Base-by-base conservation (phyloP, 2,797 vertebrate species). In the Hemibagrus guttatus region DNA sequence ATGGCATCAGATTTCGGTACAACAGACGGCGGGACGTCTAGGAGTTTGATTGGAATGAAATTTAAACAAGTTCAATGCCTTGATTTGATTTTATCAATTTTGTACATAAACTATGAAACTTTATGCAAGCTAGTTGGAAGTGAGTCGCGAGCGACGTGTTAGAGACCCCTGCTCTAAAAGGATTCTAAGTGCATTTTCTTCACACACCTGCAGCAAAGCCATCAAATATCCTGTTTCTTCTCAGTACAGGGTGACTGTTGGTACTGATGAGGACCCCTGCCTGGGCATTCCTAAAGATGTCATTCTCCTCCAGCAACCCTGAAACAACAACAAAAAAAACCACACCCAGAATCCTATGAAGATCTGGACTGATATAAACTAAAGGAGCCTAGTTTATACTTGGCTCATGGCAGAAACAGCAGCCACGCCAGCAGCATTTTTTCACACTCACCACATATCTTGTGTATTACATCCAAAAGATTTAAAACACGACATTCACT, bases 231-330 rank as follows among this genome's bases (percentile, higher is more conserved):
- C 98, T 91, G 93, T 99, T 99, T 95, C 99, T 99, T 91, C 98
- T 95, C 92, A 99, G 95, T 71, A 98, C 96, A 0, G 98, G 98
- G 92, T 99, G 98, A 91, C 98, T 99, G 76, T 99, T 99, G 91
- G 98, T 99, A 94, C 98, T 99, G 91, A 99, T 99, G 85, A 99
- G 97, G 87, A 99, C 98, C 88, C 98, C 98, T 14, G 98, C 98
- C 92, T 99, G 98, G 88, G 98, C 98, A 49, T 99, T 99, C 93
- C 98, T 96, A 95, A 99, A 99, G 93, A 99, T 99, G 92, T 99
- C 98, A 1, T 99, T 99, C 94, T 99, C 98, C 92, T 99, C 98
- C 90, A 99, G 95, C 90, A 99, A 95, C 90, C 98, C 98, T 99
- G 83, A 61, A 75, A 87, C 31, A 59, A 87, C 49, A 52, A 39